Conservation (phyloP, 2,797 vertebrate species). For the Gymnoscopelus braueri region DNA sequence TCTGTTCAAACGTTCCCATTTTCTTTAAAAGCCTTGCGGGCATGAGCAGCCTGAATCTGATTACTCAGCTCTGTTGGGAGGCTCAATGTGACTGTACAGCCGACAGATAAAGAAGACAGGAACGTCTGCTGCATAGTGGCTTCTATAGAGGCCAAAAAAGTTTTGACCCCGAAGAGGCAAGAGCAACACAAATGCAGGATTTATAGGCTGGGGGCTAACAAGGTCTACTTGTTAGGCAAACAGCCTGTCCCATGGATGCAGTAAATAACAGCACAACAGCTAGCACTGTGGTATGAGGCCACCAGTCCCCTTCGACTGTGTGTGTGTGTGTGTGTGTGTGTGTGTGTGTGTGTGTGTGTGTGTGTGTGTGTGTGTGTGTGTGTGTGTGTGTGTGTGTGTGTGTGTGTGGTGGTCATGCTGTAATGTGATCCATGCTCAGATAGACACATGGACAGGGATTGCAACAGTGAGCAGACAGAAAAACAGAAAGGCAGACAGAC, state of each 20-base stretch:
- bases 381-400: constrained; percentile 14
- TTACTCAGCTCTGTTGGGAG: constrained; percentile 24
- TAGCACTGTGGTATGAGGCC: constrained; percentile 36
- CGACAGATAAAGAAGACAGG: constrained; percentile 17
- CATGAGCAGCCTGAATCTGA: background rate
- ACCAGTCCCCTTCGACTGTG: constrained; percentile 14
- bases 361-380: constrained; percentile 6
- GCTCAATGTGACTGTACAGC: constrained; percentile 28
- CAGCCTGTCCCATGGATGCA: constrained; percentile 70
- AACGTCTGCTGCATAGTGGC: constrained; percentile 9
- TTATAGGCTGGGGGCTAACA: constrained; percentile 75
- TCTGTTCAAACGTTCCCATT: constrained; percentile 10
- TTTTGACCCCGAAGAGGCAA: constrained; percentile 58
- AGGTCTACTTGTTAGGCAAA: constrained; percentile 78
- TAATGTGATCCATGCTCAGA: constrained; percentile 54
- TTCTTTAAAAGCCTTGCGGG: constrained; percentile 7
- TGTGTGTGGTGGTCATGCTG: constrained; percentile 51
- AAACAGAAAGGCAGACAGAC: constrained; percentile 3
- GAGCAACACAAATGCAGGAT: constrained; percentile 73
- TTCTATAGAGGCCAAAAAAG: constrained; percentile 35
- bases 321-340: constrained; percentile 18
- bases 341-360: constrained; percentile 17
- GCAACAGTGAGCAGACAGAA: constrained; percentile 38
- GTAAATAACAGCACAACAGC: constrained; percentile 81
- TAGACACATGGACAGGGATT: constrained; percentile 15